These are phyloP conservation scores for Teleiodes luculella DNA, from an alignment of 2,888 invertebrate species.

Conservation along the genomic window DNA sequence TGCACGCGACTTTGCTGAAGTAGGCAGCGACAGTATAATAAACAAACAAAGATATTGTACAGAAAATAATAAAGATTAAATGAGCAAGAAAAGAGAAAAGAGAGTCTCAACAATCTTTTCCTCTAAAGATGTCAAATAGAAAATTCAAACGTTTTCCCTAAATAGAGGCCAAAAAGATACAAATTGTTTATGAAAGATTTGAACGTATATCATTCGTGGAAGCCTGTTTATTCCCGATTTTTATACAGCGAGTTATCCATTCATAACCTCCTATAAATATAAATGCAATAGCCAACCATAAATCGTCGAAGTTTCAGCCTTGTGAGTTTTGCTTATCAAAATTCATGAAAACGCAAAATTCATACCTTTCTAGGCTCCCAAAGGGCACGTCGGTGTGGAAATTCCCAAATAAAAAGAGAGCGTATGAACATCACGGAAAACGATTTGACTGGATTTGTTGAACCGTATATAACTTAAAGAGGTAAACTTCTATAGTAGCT, in stretches of 20 bases:
- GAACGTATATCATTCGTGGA: no score
- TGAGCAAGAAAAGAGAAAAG: no score
- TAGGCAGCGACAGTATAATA: no score
- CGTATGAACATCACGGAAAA: neutral
- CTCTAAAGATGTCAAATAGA: no score
- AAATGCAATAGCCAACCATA: neutral
- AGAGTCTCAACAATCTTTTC: no score
- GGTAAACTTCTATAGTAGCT: no score
- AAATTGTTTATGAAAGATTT: no score
- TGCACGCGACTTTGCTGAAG: no score
- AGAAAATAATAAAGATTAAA: no score
- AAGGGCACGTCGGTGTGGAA: slow-evolving; percentile 8
- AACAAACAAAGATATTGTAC: no score
- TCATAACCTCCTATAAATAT: neutral
- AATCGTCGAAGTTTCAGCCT: slow-evolving; percentile 2
- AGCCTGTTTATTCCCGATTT: no score
- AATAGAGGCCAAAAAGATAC: neutral
- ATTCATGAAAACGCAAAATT: slow-evolving; percentile 14
- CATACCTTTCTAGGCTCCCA: slow-evolving; percentile 2
- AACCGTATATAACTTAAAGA: neutral
- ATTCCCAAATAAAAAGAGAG: neutral
- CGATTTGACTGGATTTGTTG: neutral
- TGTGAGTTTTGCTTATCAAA: slow-evolving; percentile 9
- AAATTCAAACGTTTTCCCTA: no score
- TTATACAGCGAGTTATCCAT: neutral